phyloP scores from a whole-genome alignment of 2,888 invertebrate genomes.

The Uloborus plumipes region DNA sequence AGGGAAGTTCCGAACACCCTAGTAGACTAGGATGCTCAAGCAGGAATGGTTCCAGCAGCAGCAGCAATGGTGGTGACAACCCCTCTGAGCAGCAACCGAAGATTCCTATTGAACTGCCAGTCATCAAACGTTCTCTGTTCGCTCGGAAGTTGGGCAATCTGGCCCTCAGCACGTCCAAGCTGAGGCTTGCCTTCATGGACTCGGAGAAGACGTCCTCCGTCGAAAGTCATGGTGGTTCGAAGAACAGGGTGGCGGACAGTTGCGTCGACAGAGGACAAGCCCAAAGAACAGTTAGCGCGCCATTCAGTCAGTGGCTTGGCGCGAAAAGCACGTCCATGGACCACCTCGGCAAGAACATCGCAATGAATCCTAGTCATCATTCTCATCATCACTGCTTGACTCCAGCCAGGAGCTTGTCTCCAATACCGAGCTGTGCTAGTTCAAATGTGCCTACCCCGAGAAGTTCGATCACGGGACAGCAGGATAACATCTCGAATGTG shows the following conservation, averaged over 20 bases:
- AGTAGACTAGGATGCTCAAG: conserved; percentile 36
- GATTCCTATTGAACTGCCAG: conserved; percentile 22
- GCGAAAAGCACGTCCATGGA: conserved; percentile 57
- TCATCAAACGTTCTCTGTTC: conserved; percentile 53
- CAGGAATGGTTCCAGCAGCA: conserved; percentile 42
- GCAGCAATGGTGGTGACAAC: conserved; percentile 11
- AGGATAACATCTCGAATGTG: neutral
- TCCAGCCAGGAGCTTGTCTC: conserved; percentile 54
- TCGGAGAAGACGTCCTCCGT: conserved; percentile 18
- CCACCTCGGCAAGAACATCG: conserved; percentile 34
- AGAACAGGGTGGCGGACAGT: conserved; percentile 34
- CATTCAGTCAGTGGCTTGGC: conserved; percentile 54
- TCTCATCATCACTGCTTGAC: conserved; percentile 18
- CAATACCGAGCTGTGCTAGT: conserved; percentile 61
- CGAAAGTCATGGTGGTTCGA: conserved; percentile 15
- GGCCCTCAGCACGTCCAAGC: conserved; percentile 52
- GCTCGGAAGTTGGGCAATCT: conserved; percentile 54
- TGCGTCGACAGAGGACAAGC: conserved; percentile 33
- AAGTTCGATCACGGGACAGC: conserved; percentile 56
- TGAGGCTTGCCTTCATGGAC: conserved; percentile 59
- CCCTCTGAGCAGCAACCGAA: neutral
- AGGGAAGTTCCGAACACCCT: conserved; percentile 43
- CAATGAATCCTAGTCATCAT: neutral
- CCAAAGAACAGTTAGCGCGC: conserved; percentile 57
- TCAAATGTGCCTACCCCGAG: conserved; percentile 60